A percentile compares a stretch with the other conserved stretches of the same genome.
Evolutionary conservation across 2,888 invertebrate genomes (phyloP).

Genomic region (Liopterus haemorrhoidalis): DNA sequence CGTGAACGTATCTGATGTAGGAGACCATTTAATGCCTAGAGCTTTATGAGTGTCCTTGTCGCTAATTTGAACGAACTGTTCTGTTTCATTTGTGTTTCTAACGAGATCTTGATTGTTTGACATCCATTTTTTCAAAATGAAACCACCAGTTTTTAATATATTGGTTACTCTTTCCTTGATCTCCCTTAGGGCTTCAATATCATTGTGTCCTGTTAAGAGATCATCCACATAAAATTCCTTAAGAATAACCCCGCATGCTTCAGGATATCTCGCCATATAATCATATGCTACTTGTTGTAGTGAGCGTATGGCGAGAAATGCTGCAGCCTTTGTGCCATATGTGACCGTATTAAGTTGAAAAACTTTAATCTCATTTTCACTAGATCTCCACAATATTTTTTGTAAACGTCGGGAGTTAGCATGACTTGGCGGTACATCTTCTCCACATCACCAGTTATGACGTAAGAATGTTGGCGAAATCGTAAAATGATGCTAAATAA

Average conservation of each 20-base stretch:
- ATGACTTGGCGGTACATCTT: conserved; percentile 38
- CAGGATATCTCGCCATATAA: conserved; percentile 23
- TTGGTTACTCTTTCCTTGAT: conserved; percentile 4
- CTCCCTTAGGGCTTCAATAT: conserved; percentile 9
- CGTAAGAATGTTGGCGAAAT: conserved; percentile 32
- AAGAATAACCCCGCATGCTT: conserved; percentile 19
- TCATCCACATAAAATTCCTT: conserved; percentile 30
- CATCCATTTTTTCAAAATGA: conserved; percentile 26
- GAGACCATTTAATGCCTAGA: conserved; percentile 3
- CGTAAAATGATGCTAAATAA: conserved; percentile 32
- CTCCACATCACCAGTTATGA: conserved; percentile 34
- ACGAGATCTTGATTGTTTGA: conserved; percentile 18
- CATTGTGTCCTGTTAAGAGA: conserved; percentile 24
- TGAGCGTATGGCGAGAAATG: conserved; percentile 29
- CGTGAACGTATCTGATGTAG: conserved; percentile 3
- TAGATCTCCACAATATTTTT: conserved; percentile 30
- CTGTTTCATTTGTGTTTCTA: background rate
- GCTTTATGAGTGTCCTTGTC: conserved; percentile 2
- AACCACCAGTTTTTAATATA: conserved; percentile 20
- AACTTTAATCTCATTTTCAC: conserved; percentile 18
- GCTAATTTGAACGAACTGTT: background rate
- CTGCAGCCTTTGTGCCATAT: conserved; percentile 29
- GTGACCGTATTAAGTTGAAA: conserved; percentile 31
- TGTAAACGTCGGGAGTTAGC: conserved; percentile 27
- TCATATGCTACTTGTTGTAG: conserved; percentile 27